Evolutionary conservation across 2,113 vertebrate species (phyloP).

Genomic region (Platysteira castanea): DNA sequence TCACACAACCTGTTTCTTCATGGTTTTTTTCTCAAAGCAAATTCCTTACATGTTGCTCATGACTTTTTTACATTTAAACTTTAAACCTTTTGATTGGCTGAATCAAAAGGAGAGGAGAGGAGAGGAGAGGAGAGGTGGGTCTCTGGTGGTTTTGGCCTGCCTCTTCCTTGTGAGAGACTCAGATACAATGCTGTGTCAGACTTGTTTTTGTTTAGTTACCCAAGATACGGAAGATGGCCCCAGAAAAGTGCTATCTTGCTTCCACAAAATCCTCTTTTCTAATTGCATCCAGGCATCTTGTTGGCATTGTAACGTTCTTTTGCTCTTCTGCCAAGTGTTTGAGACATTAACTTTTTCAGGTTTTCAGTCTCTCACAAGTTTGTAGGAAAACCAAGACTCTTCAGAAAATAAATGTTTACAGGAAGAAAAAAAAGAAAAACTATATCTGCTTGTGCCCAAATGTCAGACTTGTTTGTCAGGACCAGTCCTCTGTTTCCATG

Average conservation of each 20-base stretch:
- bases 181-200: neutral
- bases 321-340: neutral
- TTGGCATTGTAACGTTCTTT: neutral
- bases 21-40: neutral
- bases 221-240: neutral
- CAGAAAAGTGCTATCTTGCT: neutral
- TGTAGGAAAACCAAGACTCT: neutral
- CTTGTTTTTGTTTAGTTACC: neutral
- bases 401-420: neutral
- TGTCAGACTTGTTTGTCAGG: neutral
- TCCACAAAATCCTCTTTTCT: neutral
- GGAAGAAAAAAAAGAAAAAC: neutral
- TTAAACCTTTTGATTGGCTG: neutral
- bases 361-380: neutral
- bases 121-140: neutral
- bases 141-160: neutral
- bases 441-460: neutral
- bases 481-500: neutral
- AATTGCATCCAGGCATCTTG: neutral
- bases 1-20: neutral
- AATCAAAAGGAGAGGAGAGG: too few relatives aligned
- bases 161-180: neutral
- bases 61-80: neutral
- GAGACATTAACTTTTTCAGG: neutral
- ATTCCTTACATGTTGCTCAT: neutral